These are phyloP conservation scores for Indicator indicator DNA, from an alignment of 2,113 vertebrate species.

Conservation along the genomic window DNA sequence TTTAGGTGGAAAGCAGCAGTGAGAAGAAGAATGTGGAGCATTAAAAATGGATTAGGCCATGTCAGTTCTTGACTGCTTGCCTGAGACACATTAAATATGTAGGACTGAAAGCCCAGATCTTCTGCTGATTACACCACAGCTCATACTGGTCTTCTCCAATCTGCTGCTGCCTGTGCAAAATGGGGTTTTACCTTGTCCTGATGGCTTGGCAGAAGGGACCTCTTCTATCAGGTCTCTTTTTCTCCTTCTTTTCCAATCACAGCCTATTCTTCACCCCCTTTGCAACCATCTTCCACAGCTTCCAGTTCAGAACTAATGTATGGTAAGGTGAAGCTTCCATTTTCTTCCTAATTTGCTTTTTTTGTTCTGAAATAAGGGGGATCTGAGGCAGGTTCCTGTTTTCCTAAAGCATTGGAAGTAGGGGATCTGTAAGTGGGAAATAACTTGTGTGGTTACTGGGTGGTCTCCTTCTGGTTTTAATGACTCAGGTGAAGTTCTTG, in stretches of 20 bases:
- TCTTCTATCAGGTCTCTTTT: neutral
- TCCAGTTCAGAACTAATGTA: neutral
- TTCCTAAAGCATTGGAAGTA: neutral
- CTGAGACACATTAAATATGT: neutral
- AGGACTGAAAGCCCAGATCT: neutral
- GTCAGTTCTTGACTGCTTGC: neutral
- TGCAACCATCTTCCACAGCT: neutral
- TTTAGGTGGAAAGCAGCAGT: neutral
- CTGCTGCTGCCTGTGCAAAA: neutral
- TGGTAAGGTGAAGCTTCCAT: neutral
- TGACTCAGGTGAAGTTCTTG: neutral
- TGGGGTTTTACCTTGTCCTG: rapidly evolving
- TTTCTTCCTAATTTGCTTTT: neutral
- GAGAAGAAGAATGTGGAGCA: neutral
- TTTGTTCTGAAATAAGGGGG: rapidly evolving
- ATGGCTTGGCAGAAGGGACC: neutral
- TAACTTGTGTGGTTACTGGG: neutral
- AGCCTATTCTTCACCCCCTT: neutral
- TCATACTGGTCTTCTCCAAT: neutral
- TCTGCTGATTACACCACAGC: neutral
- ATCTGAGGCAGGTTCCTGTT: neutral
- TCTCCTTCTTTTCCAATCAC: neutral
- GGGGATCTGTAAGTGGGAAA: neutral
- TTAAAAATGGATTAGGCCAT: neutral
- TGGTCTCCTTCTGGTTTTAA: neutral